phyloP scores from a whole-genome alignment of 1,140 invertebrate species.

The Lethrus apterus region DNA sequence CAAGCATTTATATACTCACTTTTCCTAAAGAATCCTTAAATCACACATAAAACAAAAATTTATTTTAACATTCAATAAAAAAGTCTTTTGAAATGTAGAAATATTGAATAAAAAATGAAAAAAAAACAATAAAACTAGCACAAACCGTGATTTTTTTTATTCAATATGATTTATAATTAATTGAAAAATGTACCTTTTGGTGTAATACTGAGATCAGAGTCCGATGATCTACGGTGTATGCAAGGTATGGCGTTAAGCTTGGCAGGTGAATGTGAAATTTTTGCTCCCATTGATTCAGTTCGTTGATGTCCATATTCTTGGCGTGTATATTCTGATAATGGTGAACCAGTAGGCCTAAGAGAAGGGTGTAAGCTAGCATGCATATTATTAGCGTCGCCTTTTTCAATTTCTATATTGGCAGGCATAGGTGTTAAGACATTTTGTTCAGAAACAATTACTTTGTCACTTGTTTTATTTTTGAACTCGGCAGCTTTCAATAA shows the following conservation, averaged over 20 bases:
- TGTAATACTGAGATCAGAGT: conserved; percentile 86
- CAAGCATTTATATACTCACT: conserved; percentile 34
- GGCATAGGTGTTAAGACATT: conserved; percentile 17
- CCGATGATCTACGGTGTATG: conserved; percentile 76
- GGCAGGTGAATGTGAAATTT: conserved; percentile 45
- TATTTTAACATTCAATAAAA: conserved; percentile 6
- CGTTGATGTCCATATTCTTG: conserved; percentile 17
- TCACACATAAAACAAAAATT: conserved; percentile 16
- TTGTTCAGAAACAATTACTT: too few relatives aligned
- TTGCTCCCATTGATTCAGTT: conserved; percentile 26
- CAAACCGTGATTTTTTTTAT: neutral
- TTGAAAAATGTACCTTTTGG: conserved; percentile 67
- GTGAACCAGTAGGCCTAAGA: conserved; percentile 30
- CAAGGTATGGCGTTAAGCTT: conserved; percentile 45
- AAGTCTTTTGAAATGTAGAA: neutral
- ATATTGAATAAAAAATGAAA: neutral
- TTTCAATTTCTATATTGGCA: conserved; percentile 36
- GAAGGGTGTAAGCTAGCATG: conserved; percentile 39
- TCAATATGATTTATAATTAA: conserved; percentile 2
- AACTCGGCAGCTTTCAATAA: too few relatives aligned
- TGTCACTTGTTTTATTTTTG: too few relatives aligned
- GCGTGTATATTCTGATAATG: conserved; percentile 20
- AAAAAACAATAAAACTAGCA: neutral
- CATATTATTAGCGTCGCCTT: conserved; percentile 33
- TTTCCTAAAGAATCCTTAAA: conserved; percentile 39